Evolutionary conservation across 2,113 vertebrate genomes (phyloP).

Genomic region (Myocastor coypus): DNA sequence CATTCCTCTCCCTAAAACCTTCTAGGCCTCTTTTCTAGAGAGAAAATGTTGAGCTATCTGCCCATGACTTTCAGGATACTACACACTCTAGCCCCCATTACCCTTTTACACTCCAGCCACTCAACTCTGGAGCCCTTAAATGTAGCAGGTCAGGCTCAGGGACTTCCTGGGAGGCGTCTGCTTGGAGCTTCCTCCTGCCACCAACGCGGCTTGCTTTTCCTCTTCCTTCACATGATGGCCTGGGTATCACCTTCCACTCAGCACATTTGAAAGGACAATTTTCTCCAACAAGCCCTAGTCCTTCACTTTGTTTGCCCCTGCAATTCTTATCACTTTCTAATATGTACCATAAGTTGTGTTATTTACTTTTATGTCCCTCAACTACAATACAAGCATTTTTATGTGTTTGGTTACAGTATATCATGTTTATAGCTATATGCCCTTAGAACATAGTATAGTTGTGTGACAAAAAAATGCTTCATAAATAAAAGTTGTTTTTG

Average conservation of each 20-base stretch:
- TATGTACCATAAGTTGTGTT: background rate
- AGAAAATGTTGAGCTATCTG: background rate
- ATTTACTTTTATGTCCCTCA: background rate
- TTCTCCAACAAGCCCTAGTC: background rate
- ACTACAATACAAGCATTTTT: background rate
- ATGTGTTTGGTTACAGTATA: background rate
- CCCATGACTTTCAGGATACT: background rate
- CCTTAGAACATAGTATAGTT: background rate
- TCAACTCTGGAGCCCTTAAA: background rate
- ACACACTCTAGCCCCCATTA: background rate
- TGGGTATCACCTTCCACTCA: background rate
- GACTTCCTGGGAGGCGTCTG: background rate
- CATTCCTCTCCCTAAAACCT: background rate
- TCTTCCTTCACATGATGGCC: background rate
- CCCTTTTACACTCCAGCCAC: background rate
- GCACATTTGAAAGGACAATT: background rate
- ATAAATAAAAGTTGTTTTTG: constrained; percentile 34
- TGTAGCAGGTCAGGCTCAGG: background rate
- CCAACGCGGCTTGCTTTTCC: background rate
- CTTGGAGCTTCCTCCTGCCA: background rate
- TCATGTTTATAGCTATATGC: background rate
- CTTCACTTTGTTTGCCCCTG: background rate
- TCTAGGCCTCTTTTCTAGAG: background rate
- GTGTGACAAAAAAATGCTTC: background rate
- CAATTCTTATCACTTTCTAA: background rate